Percentiles rank a stretch among this genome's conserved stretches.
Conservation (phyloP, 1,140 invertebrate species). For the Bombus vancouverensis region DNA sequence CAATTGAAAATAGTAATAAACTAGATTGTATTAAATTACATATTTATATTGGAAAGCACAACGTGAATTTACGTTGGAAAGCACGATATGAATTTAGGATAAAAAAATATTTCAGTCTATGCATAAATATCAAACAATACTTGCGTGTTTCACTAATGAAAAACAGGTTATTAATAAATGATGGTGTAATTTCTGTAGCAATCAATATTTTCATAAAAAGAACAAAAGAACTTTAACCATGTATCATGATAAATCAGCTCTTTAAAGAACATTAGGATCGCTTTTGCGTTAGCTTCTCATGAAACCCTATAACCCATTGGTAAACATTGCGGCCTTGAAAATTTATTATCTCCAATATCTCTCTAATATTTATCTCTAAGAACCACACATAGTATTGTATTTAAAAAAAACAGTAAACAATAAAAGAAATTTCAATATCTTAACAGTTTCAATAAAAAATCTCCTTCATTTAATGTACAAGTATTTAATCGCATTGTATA, state of each 20-base stretch:
- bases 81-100: background rate
- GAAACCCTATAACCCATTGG: background rate
- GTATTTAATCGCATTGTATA: background rate
- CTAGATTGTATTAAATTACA: background rate
- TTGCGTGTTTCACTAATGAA: background rate
- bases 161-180: constrained; percentile 23
- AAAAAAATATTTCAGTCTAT: background rate
- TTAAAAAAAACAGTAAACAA: background rate
- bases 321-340: background rate
- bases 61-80: background rate
- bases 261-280: background rate
- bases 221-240: background rate
- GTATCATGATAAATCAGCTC: background rate
- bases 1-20: background rate
- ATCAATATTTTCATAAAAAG: constrained; percentile 5
- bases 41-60: too few relatives aligned
- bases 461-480: background rate
- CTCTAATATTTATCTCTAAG: background rate
- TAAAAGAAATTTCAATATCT: background rate
- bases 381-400: too few relatives aligned
- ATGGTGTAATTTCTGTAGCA: background rate
- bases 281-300: background rate
- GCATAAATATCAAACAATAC: background rate
- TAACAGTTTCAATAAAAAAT: background rate
- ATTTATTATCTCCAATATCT: background rate